Conservation (phyloP, 1,140 invertebrate species). For the Galleria mellonella region DNA sequence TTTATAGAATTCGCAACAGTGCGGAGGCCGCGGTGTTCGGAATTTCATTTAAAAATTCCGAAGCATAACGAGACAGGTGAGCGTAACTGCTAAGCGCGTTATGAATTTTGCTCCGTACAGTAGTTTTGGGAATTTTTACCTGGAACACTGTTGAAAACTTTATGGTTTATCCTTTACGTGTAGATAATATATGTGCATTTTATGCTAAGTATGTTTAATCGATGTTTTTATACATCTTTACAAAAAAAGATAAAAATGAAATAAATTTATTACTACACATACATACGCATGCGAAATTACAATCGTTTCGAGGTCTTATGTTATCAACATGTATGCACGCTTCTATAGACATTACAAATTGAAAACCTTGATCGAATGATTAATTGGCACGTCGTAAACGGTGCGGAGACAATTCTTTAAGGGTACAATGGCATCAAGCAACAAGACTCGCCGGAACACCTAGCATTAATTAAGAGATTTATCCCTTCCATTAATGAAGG, state of each 20-base stretch:
- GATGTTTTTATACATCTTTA: too few species aligned
- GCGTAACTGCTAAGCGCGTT: slow-evolving; percentile 63
- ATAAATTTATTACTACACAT: too few species aligned
- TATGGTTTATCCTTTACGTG: slow-evolving; percentile 44
- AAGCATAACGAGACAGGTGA: slow-evolving; percentile 70
- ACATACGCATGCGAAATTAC: too few species aligned
- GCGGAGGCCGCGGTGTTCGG: slow-evolving; percentile 55
- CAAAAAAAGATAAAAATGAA: too few species aligned
- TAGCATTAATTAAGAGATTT: slow-evolving; percentile 48
- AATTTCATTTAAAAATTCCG: slow-evolving; percentile 73
- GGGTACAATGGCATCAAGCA: too few species aligned
- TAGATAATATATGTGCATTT: neutral
- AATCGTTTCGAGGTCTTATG: too few species aligned
- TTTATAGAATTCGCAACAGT: slow-evolving; percentile 70
- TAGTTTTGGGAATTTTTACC: slow-evolving; percentile 65
- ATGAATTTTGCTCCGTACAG: slow-evolving; percentile 58
- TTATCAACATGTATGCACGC: too few species aligned
- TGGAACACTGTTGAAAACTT: slow-evolving; percentile 45
- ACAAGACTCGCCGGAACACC: slow-evolving; percentile 17
- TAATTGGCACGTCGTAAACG: too few species aligned
- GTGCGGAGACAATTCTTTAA: too few species aligned
- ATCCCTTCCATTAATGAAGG: slow-evolving; percentile 33
- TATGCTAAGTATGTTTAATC: neutral
- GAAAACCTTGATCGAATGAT: too few species aligned
- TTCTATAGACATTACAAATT: too few species aligned